phyloP scores from a whole-genome alignment of 2,888 invertebrate species.

The Limenitis camilla region DNA sequence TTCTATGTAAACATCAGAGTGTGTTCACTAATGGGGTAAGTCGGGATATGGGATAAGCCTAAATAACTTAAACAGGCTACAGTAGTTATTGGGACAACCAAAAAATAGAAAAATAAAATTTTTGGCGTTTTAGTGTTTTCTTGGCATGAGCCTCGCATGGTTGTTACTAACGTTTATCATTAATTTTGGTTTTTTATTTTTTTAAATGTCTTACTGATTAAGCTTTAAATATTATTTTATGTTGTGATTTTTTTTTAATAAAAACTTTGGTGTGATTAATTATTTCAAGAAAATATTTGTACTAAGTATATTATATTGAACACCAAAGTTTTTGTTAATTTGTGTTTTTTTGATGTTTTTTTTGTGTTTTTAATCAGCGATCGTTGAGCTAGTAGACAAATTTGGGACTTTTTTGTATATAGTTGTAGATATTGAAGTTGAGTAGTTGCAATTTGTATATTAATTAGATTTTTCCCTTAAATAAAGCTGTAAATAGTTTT shows the following conservation, averaged over 20 bases:
- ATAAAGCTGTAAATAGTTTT: no score
- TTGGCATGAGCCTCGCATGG: slow-evolving; percentile 30
- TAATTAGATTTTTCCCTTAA: no score
- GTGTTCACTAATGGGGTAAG: no score
- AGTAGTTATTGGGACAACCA: no score
- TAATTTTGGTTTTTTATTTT: slow-evolving; percentile 12
- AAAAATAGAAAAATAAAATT: no score
- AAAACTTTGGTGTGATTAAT: not conserved
- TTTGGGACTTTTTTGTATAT: slow-evolving; percentile 26
- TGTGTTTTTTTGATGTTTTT: slow-evolving; percentile 28
- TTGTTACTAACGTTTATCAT: slow-evolving; percentile 26
- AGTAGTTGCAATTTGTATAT: slow-evolving; percentile 17
- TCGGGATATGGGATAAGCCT: no score
- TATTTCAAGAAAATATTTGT: no score
- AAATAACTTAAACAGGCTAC: no score
- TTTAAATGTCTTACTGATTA: not conserved
- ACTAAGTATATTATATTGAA: not conserved
- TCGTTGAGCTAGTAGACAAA: slow-evolving; percentile 39
- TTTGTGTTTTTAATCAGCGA: slow-evolving; percentile 48
- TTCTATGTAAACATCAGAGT: no score
- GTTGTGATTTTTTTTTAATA: not conserved
- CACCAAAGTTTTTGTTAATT: slow-evolving; percentile 27
- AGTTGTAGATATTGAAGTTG: slow-evolving; percentile 19
- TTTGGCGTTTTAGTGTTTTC: not conserved
- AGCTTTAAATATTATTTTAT: not conserved